Evolutionary conservation across 1,140 invertebrate genomes (phyloP), one percentile per base, ranked within the genome.

Genomic region (Latrodectus geometricus): DNA sequence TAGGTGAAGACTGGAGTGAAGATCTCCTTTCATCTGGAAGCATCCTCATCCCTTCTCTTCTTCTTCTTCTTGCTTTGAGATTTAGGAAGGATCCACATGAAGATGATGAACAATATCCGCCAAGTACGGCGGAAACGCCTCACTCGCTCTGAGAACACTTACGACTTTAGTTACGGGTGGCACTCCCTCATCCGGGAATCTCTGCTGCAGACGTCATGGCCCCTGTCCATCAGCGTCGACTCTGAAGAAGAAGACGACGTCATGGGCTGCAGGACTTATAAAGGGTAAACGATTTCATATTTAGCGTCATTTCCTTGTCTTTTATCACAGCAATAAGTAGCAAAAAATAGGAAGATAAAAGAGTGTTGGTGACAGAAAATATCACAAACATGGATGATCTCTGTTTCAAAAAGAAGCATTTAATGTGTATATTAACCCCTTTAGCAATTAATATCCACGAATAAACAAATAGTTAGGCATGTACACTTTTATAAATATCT

Each of bases 131-230:
- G 87, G 50, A 87, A 86, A 50, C 69, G 88, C 23, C 82, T 88
- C 72, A 88, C 87, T 20, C 50, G 87, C 11, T 88, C 88, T 20
- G 88, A 88, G 69, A 86, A 88, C 65, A 88, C 88, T 72, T 88
- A 88, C 66, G 88, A 88, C 69, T 85, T 88, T 52, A 87, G 83
- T 20, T 76, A 81, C 11, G 90, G 90, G 11, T 91, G 91, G 91
- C 90, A 91, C 68, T 89, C 91, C 54, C 89, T 92, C 82, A 90
- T 92, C 65, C 87, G 91, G 9, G 91, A 92, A 76, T 91, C 90
- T 8, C 88, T 92, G 23, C 75, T 91, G 48, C 91, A 91, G 69
- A 91, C 91, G 20, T 90, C 91, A 0, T 92, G 91, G 91, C 91
- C 91, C 8, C 90, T 92, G 77, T 91, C 91, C 0, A 87, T 91